phyloP scores from a whole-genome alignment of 2,797 vertebrate genomes.

The Buceros bicornis region DNA sequence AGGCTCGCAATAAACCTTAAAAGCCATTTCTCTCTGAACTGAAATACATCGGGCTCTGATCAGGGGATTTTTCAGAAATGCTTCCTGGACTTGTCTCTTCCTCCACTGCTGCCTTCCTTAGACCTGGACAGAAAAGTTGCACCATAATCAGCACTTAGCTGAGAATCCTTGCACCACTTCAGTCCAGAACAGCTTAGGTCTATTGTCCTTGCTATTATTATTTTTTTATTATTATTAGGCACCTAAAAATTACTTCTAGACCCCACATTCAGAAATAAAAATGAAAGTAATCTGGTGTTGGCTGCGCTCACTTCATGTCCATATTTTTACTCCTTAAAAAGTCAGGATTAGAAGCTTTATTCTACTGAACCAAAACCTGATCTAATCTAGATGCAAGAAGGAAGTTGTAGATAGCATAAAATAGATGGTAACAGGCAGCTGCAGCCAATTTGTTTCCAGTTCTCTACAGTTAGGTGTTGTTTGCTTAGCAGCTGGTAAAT shows the following conservation, averaged over 20 bases:
- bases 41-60: background rate
- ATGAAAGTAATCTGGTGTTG: background rate
- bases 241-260: background rate
- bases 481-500: background rate
- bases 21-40: background rate
- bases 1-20: background rate
- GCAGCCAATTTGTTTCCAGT: background rate
- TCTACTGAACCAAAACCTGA: background rate
- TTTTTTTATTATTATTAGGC: background rate
- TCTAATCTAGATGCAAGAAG: background rate
- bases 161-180: background rate
- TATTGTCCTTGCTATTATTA: background rate
- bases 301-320: background rate
- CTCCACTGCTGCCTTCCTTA: background rate
- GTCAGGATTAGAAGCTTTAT: background rate
- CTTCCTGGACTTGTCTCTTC: background rate
- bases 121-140: background rate
- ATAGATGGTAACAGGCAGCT: background rate
- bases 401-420: background rate
- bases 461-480: background rate
- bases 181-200: background rate
- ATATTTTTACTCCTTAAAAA: background rate
- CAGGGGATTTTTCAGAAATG: background rate
- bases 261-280: background rate
- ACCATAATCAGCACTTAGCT: background rate